Conservation (phyloP, 2,113 vertebrate species). For the Piliocolobus tephrosceles region DNA sequence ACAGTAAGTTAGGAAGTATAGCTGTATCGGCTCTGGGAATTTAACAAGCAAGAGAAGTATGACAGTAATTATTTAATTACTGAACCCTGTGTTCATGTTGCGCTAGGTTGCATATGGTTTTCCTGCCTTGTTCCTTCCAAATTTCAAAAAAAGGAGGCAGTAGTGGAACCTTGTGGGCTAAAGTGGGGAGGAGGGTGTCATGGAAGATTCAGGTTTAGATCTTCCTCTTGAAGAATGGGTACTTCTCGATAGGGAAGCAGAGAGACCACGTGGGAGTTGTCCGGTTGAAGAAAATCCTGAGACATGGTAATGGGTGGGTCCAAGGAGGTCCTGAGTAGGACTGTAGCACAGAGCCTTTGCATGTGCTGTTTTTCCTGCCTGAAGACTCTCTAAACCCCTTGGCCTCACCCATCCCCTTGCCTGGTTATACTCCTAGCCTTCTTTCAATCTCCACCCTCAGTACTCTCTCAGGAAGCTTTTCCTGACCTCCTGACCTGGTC, state of each 20-base stretch:
- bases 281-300: background rate
- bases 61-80: background rate
- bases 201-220: background rate
- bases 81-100: background rate
- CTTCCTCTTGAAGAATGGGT: background rate
- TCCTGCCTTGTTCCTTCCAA: background rate
- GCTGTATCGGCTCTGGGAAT: background rate
- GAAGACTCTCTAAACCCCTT: background rate
- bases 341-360: background rate
- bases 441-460: background rate
- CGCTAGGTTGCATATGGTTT: background rate
- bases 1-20: background rate
- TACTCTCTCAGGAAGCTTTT: background rate
- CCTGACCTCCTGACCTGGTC: background rate
- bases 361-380: background rate
- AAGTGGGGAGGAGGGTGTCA: background rate
- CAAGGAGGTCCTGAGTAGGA: background rate
- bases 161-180: background rate
- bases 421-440: background rate
- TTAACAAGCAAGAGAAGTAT: background rate
- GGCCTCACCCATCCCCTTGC: no score
- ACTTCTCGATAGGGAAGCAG: background rate
- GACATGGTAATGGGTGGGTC: background rate
- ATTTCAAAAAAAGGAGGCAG: background rate
- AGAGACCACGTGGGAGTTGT: no score